Conservation (phyloP, 2,888 invertebrate species). For the Ectobius pallidus region DNA sequence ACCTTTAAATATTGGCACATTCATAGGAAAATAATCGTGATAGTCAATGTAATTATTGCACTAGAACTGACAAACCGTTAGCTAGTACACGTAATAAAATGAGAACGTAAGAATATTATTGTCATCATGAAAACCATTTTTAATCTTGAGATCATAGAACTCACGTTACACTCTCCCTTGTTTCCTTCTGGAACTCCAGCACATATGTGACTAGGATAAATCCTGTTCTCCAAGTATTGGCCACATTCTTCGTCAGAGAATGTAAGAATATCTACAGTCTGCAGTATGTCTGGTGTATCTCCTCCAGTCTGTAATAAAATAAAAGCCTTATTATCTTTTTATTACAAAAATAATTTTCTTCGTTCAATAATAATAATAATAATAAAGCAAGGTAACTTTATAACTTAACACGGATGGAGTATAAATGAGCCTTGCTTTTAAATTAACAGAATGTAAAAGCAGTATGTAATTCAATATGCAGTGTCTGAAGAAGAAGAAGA, state of each 20-base stretch:
- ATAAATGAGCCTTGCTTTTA: too few species aligned
- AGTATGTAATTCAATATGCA: too few species aligned
- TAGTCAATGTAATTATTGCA: background rate
- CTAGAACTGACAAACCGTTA: background rate
- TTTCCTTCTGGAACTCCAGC: background rate
- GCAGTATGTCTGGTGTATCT: background rate
- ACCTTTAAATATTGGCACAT: too few species aligned
- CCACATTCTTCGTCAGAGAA: background rate
- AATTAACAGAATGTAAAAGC: too few species aligned
- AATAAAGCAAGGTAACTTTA: too few species aligned
- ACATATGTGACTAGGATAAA: background rate
- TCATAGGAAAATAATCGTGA: background rate
- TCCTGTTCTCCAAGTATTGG: background rate
- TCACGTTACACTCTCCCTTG: background rate
- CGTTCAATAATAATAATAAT: too few species aligned
- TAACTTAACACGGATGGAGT: too few species aligned
- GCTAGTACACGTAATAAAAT: background rate
- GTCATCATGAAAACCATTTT: background rate
- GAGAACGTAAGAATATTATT: too few species aligned
- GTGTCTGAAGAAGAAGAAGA: too few species aligned
- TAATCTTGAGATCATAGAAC: background rate
- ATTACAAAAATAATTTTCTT: too few species aligned
- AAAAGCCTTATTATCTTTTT: too few species aligned
- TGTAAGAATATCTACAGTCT: background rate
- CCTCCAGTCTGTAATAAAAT: background rate